A percentile compares a stretch with the other conserved stretches of the same genome.
phyloP scores from a whole-genome alignment of 2,797 vertebrate species.

The Nasua narica region DNA sequence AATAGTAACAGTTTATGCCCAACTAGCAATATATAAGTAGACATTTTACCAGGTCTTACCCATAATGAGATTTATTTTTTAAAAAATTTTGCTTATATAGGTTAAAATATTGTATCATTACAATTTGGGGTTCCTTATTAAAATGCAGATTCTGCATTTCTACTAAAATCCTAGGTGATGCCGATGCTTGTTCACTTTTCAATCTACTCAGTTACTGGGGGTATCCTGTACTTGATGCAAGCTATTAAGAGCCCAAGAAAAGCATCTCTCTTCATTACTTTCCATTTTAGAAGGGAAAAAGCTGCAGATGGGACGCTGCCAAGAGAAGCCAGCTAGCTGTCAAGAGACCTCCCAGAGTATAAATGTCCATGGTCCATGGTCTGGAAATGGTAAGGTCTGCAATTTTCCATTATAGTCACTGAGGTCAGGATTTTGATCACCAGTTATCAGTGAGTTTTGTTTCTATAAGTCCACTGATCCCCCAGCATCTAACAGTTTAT shows the following conservation, averaged over 20 bases:
- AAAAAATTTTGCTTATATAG: not conserved
- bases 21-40: not conserved
- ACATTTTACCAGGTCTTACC: not conserved
- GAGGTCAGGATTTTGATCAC: not conserved
- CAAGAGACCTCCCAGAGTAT: not conserved
- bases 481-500: not conserved
- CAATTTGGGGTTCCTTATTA: not conserved
- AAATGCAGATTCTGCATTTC: constrained; percentile 16
- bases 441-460: not conserved
- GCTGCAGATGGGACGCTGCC: not conserved
- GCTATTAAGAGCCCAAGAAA: not conserved
- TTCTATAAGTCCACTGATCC: not conserved
- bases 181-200: not conserved
- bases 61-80: not conserved
- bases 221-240: not conserved
- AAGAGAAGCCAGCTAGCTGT: not conserved
- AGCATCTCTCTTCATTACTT: not conserved
- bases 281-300: not conserved
- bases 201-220: not conserved
- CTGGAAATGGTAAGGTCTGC: not conserved
- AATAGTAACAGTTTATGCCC: not conserved
- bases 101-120: not conserved
- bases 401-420: not conserved
- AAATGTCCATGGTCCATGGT: not conserved
- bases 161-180: not conserved